Conservation (phyloP, 2,888 invertebrate genomes). For the Hoplodrina blanda region DNA sequence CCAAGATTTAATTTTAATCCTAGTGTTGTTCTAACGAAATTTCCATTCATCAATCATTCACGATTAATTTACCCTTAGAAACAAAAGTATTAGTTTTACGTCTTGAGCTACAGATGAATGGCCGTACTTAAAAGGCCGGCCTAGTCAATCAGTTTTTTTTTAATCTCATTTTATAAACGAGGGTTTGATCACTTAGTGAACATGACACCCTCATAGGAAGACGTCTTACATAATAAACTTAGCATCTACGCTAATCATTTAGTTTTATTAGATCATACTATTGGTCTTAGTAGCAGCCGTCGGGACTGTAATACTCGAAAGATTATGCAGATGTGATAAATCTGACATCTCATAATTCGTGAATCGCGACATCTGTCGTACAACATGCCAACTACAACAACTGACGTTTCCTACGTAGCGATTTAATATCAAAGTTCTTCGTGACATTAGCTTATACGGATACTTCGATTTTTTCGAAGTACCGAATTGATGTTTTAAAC, state of each 20-base stretch:
- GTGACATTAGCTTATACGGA: too few relatives aligned
- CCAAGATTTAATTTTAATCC: conserved; percentile 17
- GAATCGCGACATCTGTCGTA: not conserved
- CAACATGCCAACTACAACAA: too few relatives aligned
- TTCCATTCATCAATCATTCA: conserved; percentile 32
- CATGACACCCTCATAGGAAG: too few relatives aligned
- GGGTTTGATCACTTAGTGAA: too few relatives aligned
- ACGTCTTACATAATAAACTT: too few relatives aligned
- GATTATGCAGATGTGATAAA: not conserved
- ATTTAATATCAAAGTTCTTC: too few relatives aligned
- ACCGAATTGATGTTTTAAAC: too few relatives aligned
- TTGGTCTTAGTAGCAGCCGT: not conserved
- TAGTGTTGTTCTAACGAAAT: conserved; percentile 18
- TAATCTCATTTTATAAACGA: too few relatives aligned
- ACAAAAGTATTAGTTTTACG: conserved; percentile 17
- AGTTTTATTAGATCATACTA: too few relatives aligned
- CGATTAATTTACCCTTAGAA: conserved; percentile 18
- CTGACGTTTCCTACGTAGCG: too few relatives aligned
- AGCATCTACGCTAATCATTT: too few relatives aligned
- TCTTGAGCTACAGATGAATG: conserved; percentile 21
- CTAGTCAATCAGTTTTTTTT: conserved; percentile 11
- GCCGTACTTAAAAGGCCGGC: conserved; percentile 11
- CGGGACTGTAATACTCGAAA: not conserved
- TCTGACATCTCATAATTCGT: not conserved
- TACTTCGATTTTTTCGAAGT: too few relatives aligned